A percentile compares a stretch with the other conserved stretches of the same genome.
Evolutionary conservation across 2,888 invertebrate species (phyloP).

Genomic region (Adela reaumurella): DNA sequence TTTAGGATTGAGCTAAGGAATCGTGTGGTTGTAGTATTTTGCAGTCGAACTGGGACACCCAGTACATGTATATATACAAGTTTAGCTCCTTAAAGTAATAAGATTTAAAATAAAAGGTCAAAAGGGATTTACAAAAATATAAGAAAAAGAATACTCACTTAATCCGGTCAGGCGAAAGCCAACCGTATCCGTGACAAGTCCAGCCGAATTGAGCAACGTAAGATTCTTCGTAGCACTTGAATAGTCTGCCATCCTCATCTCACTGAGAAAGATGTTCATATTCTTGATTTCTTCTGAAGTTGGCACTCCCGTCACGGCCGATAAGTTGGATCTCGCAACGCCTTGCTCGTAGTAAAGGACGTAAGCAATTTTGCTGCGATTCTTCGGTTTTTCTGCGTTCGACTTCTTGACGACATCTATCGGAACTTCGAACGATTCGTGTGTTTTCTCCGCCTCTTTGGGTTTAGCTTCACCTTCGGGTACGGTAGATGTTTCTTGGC

Average conservation of each 20-base stretch:
- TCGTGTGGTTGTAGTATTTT: too few relatives aligned
- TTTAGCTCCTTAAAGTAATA: too few relatives aligned
- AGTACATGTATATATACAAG: too few relatives aligned
- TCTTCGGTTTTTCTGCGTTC: constrained; percentile 19
- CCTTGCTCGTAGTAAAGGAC: constrained; percentile 47
- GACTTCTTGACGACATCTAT: constrained; percentile 38
- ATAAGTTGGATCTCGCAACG: constrained; percentile 25
- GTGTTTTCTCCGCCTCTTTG: constrained; percentile 23
- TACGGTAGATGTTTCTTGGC: constrained; percentile 31
- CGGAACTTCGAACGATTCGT: constrained; percentile 24
- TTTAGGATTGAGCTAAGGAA: too few relatives aligned
- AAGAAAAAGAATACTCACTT: constrained; percentile 26
- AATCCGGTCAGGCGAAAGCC: constrained; percentile 40
- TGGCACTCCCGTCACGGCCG: constrained; percentile 24
- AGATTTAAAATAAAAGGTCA: too few relatives aligned
- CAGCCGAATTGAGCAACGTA: constrained; percentile 37
- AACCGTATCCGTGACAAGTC: constrained; percentile 25
- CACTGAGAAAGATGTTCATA: constrained; percentile 35
- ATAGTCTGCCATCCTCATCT: constrained; percentile 30
- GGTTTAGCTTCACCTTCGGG: constrained; percentile 18
- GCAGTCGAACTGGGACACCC: too few relatives aligned
- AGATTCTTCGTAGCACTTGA: constrained; percentile 33
- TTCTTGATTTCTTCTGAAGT: constrained; percentile 28
- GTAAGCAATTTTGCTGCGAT: constrained; percentile 35
- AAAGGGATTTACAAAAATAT: neutral